A percentile compares a stretch with the other conserved stretches of the same genome.
Conservation (phyloP, 2,797 vertebrate species). For the Sternarchorhynchus goeldii region DNA sequence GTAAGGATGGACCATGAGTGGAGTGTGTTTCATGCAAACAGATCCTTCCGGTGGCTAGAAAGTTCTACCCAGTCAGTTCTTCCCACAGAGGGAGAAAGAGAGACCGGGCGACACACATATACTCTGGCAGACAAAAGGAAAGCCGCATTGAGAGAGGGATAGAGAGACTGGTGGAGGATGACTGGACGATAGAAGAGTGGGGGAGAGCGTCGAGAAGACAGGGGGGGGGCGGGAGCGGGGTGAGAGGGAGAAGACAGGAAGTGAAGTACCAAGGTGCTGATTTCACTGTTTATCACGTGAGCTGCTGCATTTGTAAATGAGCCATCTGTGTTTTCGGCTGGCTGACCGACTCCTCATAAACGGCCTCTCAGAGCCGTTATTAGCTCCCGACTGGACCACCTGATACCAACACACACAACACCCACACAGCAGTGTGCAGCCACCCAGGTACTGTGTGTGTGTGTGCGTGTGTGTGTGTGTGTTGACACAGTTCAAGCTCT, state of each 20-base stretch:
- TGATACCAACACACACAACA: constrained; percentile 17
- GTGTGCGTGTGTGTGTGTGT: neutral
- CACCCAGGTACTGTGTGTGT: neutral
- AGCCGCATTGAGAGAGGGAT: no score
- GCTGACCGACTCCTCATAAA: constrained; percentile 30
- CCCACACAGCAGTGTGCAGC: neutral
- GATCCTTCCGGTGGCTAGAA: no score
- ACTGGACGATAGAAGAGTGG: no score
- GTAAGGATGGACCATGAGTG: no score
- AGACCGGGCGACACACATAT: no score
- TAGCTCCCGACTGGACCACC: constrained; percentile 9
- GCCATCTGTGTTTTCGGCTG: constrained; percentile 53
- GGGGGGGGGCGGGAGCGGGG: neutral
- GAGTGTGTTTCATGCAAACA: no score
- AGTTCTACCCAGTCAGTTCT: no score
- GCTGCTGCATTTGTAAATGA: constrained; percentile 45
- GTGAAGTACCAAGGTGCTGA: constrained; percentile 67
- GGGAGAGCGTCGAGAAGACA: constrained; percentile 8
- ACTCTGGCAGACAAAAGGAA: no score
- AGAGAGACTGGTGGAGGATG: no score
- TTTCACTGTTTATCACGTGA: constrained; percentile 60
- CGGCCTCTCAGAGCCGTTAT: constrained; percentile 27
- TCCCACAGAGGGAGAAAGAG: no score
- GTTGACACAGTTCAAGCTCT: no score
- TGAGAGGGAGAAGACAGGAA: constrained; percentile 65